Base-by-base conservation (phyloP, 2,797 vertebrate genomes). In the Stomatorhinus walkeri region DNA sequence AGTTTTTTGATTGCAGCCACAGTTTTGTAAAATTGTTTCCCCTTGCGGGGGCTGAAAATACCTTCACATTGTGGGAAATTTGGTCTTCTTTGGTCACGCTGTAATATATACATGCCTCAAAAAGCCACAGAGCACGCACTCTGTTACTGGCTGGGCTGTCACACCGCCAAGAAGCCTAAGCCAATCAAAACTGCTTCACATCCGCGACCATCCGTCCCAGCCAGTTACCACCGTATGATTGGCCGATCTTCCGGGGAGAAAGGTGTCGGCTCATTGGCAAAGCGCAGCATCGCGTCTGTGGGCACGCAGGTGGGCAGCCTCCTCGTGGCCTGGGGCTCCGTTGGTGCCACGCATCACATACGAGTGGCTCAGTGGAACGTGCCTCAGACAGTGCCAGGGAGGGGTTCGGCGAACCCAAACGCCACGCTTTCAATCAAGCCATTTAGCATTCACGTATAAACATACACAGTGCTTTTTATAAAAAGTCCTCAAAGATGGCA, bases 231-330 rank as follows among this genome's bases (percentile, higher is more conserved):
- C 51, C 0, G 16, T n/a, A 43, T 22, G 56, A 88, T 32, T 52
- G 76, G 36, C 51, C 61, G 96, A 95, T 96, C 95, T 96, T 96
- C 96, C 95, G 95, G 95, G 96, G 95, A 96, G 94, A 92, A 56
- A 95, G 96, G 96, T 96, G 95, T 96, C 95, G 95, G 94, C 95
- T 95, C 94, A 95, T 96, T 94, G 95, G 95, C 95, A 96, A 95
- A 95, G 95, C 93, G 91, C 93, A 89, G 93, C 91, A 93, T 94
- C 93, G 93, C 94, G 91, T 90, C 91, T 93, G 93, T 91, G 93
- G 92, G 90, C 91, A 92, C 91, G 91, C 92, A 90, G 86, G 24
- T 72, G 89, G 16, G 93, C 94, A 92, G 92, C 19, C 6, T 93
- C 94, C 94, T 93, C 93, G 92, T 93, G 92, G 92, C 46, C 88